A percentile compares a stretch with the other conserved stretches of the same genome.
Evolutionary conservation across 2,797 vertebrate species (phyloP).

Genomic region (Parauchenoglanis ngamensis): DNA sequence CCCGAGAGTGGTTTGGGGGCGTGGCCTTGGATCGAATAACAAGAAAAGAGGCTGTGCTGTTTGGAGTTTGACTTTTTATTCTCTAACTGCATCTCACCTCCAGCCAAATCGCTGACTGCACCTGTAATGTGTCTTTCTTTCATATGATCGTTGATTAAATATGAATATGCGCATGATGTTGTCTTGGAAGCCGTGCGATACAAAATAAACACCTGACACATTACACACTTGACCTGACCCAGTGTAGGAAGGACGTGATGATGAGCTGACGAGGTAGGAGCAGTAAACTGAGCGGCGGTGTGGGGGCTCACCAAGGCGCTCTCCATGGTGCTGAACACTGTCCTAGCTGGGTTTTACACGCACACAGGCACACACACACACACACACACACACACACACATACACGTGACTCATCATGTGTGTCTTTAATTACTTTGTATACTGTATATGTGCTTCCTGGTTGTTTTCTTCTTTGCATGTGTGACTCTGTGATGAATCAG

Average conservation of each 20-base stretch:
- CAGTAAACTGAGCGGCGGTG: not conserved
- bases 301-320: not conserved
- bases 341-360: not conserved
- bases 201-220: not conserved
- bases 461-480: not conserved
- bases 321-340: constrained; percentile 18
- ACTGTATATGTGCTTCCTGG: not conserved
- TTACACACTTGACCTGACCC: constrained; percentile 2
- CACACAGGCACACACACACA: not conserved
- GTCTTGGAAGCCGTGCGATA: not conserved
- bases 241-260: not conserved
- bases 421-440: not conserved
- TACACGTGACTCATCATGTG: not conserved
- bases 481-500: not conserved
- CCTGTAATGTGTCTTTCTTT: not conserved
- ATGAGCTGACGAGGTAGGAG: not conserved
- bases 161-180: not conserved
- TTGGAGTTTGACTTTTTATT: not conserved
- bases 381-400: not conserved
- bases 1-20: not conserved
- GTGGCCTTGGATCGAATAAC: not conserved
- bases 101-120: not conserved
- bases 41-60: not conserved
- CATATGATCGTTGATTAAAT: not conserved
- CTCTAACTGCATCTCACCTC: not conserved